Conservation (phyloP, 2,888 invertebrate species). For the Encarsia formosa region DNA sequence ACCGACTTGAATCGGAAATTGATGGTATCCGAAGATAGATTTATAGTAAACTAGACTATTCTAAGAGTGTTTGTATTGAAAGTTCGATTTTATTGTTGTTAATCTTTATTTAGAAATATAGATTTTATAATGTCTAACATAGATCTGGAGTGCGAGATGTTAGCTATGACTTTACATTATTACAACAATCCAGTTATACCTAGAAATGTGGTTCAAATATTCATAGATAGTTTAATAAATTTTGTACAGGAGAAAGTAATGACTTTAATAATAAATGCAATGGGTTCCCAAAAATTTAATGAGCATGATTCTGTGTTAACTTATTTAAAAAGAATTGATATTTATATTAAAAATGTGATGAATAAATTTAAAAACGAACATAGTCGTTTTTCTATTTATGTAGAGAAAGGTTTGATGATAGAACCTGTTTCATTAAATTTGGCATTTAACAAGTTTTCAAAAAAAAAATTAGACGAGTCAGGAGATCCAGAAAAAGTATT, state of each 20-base stretch:
- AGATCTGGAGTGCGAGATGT: background rate
- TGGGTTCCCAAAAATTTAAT: too few species aligned
- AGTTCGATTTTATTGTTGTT: background rate
- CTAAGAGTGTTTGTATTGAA: background rate
- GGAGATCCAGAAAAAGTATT: too few species aligned
- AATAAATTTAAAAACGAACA: too few species aligned
- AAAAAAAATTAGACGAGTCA: too few species aligned
- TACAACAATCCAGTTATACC: background rate
- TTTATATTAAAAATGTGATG: too few species aligned
- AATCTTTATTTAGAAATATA: background rate
- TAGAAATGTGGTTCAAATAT: background rate
- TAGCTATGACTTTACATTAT: background rate
- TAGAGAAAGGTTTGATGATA: background rate
- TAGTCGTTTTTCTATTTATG: too few species aligned
- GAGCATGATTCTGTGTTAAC: too few species aligned
- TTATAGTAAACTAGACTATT: background rate
- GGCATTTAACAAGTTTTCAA: too few species aligned
- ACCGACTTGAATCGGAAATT: too few species aligned
- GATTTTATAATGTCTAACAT: background rate
- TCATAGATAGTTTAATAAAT: background rate
- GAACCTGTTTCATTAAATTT: background rate
- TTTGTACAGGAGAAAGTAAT: background rate
- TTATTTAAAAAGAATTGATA: too few species aligned
- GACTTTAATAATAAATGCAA: background rate
- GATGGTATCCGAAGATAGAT: background rate